phyloP scores from a whole-genome alignment of 2,888 invertebrate species.

The Tribolium freemani region DNA sequence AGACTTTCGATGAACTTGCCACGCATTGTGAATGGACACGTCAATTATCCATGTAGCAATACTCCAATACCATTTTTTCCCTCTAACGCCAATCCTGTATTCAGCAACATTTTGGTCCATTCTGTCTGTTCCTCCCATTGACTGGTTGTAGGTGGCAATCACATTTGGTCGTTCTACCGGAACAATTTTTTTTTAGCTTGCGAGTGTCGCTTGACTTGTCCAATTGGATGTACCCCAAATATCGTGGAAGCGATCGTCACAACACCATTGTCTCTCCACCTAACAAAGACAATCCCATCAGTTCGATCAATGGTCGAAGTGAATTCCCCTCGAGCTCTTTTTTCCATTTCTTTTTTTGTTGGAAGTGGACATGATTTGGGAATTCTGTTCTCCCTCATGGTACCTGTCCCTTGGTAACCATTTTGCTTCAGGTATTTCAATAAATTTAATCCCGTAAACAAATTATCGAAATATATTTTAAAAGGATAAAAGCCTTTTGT shows the following conservation, averaged over 20 bases:
- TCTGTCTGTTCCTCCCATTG: constrained; percentile 49
- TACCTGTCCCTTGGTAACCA: constrained; percentile 51
- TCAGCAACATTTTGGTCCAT: constrained; percentile 37
- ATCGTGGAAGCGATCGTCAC: constrained; percentile 51
- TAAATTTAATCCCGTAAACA: too few species aligned
- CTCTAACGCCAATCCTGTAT: too few species aligned
- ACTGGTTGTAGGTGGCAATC: constrained; percentile 47
- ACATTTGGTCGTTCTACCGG: constrained; percentile 41
- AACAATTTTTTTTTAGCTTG: constrained; percentile 45
- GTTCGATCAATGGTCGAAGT: constrained; percentile 2
- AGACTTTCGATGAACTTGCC: constrained; percentile 1
- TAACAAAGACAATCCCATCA: constrained; percentile 46
- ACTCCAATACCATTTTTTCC: too few species aligned
- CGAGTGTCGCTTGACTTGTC: too few species aligned
- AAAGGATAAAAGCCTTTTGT: too few species aligned
- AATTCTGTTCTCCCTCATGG: constrained; percentile 50
- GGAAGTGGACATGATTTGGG: constrained; percentile 31
- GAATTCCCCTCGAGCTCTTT: not conserved
- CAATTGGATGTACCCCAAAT: constrained; percentile 48
- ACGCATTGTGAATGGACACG: constrained; percentile 45
- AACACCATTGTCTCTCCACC: constrained; percentile 56
- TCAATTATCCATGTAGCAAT: not conserved
- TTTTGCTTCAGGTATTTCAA: too few species aligned
- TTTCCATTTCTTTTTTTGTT: not conserved
- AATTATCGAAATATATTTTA: constrained; percentile 47